phyloP scores from a whole-genome alignment of 35 echinoderm and acorn worm genomes.

The Diadema setosum region DNA sequence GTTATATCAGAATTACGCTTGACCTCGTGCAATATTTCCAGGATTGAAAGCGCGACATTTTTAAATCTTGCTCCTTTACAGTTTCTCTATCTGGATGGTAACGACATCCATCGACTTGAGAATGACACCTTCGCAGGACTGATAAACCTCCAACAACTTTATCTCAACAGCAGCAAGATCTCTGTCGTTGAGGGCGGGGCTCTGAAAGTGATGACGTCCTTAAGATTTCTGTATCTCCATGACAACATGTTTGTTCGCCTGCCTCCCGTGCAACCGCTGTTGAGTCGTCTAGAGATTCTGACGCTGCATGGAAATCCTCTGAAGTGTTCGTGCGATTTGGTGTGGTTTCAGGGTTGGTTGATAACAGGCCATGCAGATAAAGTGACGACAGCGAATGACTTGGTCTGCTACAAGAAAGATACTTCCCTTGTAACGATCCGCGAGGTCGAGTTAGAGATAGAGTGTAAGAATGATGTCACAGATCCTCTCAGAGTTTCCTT shows the following conservation, averaged over 20 bases:
- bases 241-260: not conserved
- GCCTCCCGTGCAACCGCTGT: not conserved
- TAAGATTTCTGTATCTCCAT: not conserved
- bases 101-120: too few species aligned
- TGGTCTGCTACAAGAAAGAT: not conserved
- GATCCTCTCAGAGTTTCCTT: not conserved
- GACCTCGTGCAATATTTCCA: too few species aligned
- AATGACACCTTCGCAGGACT: too few species aligned
- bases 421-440: not conserved
- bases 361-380: not conserved
- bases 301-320: constrained; percentile 27
- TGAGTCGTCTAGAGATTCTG: not conserved
- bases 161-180: too few species aligned
- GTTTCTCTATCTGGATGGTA: too few species aligned
- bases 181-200: too few species aligned
- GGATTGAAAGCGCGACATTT: too few species aligned
- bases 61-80: too few species aligned
- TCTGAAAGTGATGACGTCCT: not conserved
- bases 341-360: constrained; percentile 18
- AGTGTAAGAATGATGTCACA: not conserved
- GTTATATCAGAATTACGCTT: too few species aligned
- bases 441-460: not conserved
- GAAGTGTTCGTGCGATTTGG: constrained; percentile 31
- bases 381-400: not conserved
- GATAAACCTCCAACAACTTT: too few species aligned